Percentiles rank a stretch among this genome's conserved stretches.
phyloP scores from a whole-genome alignment of 37 sponge, comb jelly and placozoan species.

The Spongilla lacustris region DNA sequence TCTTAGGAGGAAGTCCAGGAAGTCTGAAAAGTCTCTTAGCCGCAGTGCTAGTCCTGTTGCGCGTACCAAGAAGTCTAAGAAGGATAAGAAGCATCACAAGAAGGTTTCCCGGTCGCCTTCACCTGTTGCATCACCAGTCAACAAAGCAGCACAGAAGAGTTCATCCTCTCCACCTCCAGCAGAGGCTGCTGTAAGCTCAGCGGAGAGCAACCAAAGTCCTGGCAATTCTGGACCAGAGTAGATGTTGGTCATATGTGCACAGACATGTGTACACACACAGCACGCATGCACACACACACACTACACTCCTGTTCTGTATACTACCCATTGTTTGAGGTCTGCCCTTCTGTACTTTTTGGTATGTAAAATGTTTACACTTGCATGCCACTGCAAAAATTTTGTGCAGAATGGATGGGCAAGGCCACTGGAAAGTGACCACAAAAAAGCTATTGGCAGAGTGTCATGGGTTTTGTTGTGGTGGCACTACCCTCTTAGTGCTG shows the following conservation, averaged over 20 bases:
- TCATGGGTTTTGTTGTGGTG: too few relatives aligned
- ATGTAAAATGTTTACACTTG: not conserved
- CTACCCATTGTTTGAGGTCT: not conserved
- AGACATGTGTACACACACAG: too few relatives aligned
- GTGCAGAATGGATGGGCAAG: not conserved
- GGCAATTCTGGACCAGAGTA: not conserved
- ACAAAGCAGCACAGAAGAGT: not conserved
- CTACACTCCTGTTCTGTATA: not conserved
- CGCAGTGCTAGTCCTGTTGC: conserved; percentile 1
- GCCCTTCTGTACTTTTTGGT: not conserved
- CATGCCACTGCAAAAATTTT: not conserved
- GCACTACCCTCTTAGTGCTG: not conserved
- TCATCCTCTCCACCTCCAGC: conserved; percentile 5
- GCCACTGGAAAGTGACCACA: too few relatives aligned
- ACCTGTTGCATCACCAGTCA: conserved; percentile 18
- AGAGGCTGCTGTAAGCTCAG: not conserved
- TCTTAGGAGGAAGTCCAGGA: not conserved
- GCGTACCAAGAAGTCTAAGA: conserved; percentile 7
- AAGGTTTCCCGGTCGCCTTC: conserved; percentile 38
- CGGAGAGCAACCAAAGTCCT: not conserved
- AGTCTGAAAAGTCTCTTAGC: not conserved
- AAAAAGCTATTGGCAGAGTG: too few relatives aligned
- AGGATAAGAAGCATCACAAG: conserved; percentile 49
- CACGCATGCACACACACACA: not conserved
- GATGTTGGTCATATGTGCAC: not conserved